phyloP scores from a whole-genome alignment of 2,113 vertebrate genomes.

The Megaceryle maxima region DNA sequence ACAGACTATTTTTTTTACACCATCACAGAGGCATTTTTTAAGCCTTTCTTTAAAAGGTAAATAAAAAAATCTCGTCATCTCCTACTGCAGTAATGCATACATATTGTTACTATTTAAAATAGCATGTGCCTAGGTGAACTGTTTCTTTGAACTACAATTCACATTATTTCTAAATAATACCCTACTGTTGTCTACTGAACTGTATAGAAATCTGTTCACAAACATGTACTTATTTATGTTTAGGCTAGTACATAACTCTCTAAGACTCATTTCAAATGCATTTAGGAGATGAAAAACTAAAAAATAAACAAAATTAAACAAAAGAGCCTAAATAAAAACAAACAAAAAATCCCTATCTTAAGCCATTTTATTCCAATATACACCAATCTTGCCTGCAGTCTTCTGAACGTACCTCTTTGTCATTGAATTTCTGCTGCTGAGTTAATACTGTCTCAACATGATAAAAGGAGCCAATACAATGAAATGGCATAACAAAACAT shows the following conservation, averaged over 20 bases:
- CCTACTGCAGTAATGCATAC: background rate
- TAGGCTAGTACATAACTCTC: background rate
- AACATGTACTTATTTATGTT: background rate
- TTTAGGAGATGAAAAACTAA: background rate
- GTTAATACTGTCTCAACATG: constrained; percentile 55
- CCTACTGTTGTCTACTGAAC: background rate
- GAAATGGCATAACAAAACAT: constrained; percentile 57
- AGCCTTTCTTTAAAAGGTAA: background rate
- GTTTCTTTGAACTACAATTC: background rate
- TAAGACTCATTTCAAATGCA: constrained; percentile 8
- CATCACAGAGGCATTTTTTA: background rate
- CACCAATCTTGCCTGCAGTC: constrained; percentile 2
- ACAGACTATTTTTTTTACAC: background rate
- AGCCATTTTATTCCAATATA: background rate
- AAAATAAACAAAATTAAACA: background rate
- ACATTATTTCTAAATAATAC: constrained; percentile 19
- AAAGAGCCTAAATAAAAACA: background rate
- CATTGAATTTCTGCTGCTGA: constrained; percentile 59
- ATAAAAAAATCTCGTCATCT: background rate
- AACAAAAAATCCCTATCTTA: background rate
- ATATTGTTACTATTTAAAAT: background rate
- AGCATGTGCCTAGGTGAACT: background rate
- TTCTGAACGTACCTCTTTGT: background rate
- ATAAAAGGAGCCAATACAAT: constrained; percentile 55
- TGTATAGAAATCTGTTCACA: background rate